phyloP scores from a whole-genome alignment of 2,888 invertebrate genomes.

The Ypsolopha scabrella region DNA sequence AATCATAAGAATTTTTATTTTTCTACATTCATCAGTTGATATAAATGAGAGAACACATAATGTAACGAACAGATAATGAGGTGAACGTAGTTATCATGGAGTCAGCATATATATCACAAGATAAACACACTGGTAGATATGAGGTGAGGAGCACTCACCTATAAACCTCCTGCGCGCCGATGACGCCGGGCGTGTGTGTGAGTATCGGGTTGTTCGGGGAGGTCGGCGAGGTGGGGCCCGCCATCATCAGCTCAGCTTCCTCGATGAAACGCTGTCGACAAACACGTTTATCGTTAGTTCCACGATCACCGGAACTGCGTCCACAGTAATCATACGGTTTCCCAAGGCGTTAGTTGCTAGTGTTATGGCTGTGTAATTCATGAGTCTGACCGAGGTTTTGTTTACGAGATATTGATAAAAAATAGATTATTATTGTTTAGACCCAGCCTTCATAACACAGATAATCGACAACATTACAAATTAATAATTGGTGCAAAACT shows the following conservation, averaged over 20 bases:
- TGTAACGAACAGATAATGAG: no score
- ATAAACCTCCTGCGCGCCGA: conserved; percentile 98
- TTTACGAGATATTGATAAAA: no score
- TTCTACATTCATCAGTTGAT: no score
- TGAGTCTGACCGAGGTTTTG: background rate
- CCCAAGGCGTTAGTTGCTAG: no score
- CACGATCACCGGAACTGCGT: no score
- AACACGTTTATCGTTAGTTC: background rate
- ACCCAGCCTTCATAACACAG: no score
- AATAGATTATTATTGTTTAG: no score
- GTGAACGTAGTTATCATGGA: no score
- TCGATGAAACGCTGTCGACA: conserved; percentile 76
- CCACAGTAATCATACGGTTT: no score
- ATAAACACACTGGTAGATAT: background rate
- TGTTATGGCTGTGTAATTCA: background rate
- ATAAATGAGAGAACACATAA: background rate
- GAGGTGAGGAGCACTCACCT: conserved; percentile 63
- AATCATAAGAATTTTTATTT: no score
- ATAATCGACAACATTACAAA: no score
- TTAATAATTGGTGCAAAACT: no score
- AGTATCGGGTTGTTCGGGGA: conserved; percentile 44
- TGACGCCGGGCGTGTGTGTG: conserved; percentile 90
- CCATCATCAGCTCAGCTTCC: conserved; percentile 84
- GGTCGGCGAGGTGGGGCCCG: conserved; percentile 72
- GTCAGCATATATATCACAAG: background rate